Base-by-base conservation (phyloP, 1,140 invertebrate species). In the Augochlora pura region DNA sequence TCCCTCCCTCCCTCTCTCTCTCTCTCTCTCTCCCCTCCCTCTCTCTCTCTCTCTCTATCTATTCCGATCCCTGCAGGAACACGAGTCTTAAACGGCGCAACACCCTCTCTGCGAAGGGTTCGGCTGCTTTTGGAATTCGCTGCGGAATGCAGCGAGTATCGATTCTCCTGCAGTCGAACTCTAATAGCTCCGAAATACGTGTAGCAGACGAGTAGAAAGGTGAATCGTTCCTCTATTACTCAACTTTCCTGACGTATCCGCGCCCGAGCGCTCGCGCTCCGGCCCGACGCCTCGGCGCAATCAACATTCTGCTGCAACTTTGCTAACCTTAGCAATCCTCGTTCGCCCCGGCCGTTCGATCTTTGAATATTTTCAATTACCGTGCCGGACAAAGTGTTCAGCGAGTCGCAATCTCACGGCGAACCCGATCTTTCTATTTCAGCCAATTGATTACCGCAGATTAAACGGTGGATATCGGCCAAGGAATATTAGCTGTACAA, bases 91-190 rank as follows among this genome's bases (percentile, higher is more conserved):
- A 54, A 59, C 54, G 84, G 64, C 59, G 74, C 59, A 76, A 68
- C 32, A 32, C 32, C 32, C 75, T 70, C 68, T 46, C 10, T 14
- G 42, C 42, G 67, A 72, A 71, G 81, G 14, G 73, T 73, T 82
- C 75, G 71, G 64, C 62, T 67, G 84, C 85, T 87, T 86, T 87
- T 77, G 82, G 82, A 88, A 87, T 89, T 86, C 81, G 82, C 86
- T 85, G 84, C 80, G 87, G 84, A 90, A 89, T 89, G 82, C 77
- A 85, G 62, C 72, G 64, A 69, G 82, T 88, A 89, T 90, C 87
- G 89, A 89, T 90, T 85, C 88, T 80, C 70, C 81, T 87, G 87
- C 80, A 88, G 86, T 81, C 85, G 81, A 88, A 88, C 83, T 87
- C 78, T 88, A 90, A 89, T 86, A 89, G 85, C 86, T 81, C 73